A percentile compares a stretch with the other conserved stretches of the same genome.
phyloP scores from a whole-genome alignment of 2,888 invertebrate species.

The Thyatira batis region DNA sequence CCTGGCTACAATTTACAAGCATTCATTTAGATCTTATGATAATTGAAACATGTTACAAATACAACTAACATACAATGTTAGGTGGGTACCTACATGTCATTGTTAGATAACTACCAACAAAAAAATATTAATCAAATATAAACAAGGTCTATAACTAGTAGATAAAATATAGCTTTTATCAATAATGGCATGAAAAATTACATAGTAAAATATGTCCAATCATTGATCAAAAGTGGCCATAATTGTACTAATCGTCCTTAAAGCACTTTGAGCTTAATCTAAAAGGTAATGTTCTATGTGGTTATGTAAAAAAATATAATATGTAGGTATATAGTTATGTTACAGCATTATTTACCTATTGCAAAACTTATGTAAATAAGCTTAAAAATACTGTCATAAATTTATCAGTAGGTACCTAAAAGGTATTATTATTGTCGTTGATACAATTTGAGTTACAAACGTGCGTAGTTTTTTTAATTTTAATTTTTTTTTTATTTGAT shows the following conservation, averaged over 20 bases:
- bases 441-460: no score
- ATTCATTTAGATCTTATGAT: slow-evolving; percentile 1
- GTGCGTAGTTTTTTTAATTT: no score
- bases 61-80: neutral
- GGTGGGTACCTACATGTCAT: neutral
- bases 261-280: slow-evolving; percentile 58
- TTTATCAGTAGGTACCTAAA: no score
- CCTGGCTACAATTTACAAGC: neutral
- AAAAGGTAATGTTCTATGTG: slow-evolving; percentile 50
- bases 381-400: no score
- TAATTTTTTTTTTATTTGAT: no score
- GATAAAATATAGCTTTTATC: slow-evolving; percentile 63
- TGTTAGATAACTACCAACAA: neutral
- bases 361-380: no score
- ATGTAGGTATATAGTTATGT: no score
- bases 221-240: slow-evolving; percentile 66
- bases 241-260: slow-evolving; percentile 69
- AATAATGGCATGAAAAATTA: slow-evolving; percentile 69
- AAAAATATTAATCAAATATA: slow-evolving; percentile 5
- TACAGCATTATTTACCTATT: no score
- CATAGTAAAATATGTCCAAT: slow-evolving; percentile 70
- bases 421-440: no score
- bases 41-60: slow-evolving; percentile 1
- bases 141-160: slow-evolving; percentile 33
- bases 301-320: slow-evolving; percentile 3